These are phyloP conservation scores for Drosophila mayaguana DNA, from an alignment of 2,888 invertebrate genomes.

Conservation along the genomic window DNA sequence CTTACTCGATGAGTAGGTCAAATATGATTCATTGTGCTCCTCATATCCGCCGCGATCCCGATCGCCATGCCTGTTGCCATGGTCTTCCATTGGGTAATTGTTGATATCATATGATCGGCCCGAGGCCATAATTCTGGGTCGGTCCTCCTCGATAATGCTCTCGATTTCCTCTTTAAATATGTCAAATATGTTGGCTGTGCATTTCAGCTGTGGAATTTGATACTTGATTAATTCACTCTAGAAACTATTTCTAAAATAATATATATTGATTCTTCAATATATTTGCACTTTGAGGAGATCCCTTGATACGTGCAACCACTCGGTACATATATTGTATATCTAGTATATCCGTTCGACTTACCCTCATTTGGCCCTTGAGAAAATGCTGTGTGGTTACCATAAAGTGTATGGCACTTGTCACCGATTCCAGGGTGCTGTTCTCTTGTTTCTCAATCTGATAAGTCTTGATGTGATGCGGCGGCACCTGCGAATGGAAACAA, in stretches of 20 bases:
- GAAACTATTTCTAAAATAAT: neutral
- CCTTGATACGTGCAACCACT: neutral
- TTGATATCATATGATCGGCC: constrained; percentile 85
- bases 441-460: constrained; percentile 83
- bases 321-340: neutral
- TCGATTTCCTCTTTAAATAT: constrained; percentile 85
- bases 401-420: constrained; percentile 83
- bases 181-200: constrained; percentile 84
- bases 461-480: constrained; percentile 84
- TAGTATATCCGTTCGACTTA: constrained; percentile 46
- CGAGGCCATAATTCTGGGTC: constrained; percentile 85
- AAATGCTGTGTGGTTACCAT: constrained; percentile 85
- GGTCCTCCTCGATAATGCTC: constrained; percentile 84
- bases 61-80: constrained; percentile 60
- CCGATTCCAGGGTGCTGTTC: constrained; percentile 83
- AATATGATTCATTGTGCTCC: constrained; percentile 85
- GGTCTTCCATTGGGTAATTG: constrained; percentile 83
- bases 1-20: constrained; percentile 84
- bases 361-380: constrained; percentile 83
- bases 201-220: constrained; percentile 79
- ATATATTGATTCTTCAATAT: neutral
- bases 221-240: neutral
- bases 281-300: neutral
- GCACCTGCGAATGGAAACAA: constrained; percentile 69
- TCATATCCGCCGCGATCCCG: constrained; percentile 76